Evolutionary conservation across 2,797 vertebrate species (phyloP), one percentile per base, ranked within the genome.

Genomic region (Protosalanx chinensis): DNA sequence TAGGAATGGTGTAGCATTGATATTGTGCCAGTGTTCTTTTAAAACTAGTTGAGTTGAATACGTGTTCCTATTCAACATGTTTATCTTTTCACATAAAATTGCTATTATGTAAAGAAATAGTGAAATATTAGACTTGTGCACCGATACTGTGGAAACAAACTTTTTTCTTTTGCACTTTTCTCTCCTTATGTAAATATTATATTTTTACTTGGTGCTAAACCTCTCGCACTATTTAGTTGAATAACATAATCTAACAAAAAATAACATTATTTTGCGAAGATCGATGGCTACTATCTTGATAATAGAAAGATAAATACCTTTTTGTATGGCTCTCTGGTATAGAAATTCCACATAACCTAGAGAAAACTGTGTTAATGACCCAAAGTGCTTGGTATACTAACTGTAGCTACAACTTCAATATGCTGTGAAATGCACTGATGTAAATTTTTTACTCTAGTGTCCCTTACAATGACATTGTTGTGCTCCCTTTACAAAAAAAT

Each of bases 331-430:
- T 84, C 74, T 75, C 79, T 85, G 82, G 74, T 86, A 82, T 87
- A 83, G 75, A 89, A 77, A 84, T 71, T 80, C 35, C 70, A 84
- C 79, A 82, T 82, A 83, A 69, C 77, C 84, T 82, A 68, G 65
- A 84, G 79, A 88, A 90, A 86, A 87, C 88, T 85, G 83, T 88
- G 87, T 89, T 86, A 82, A 92, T 79, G 56, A 92, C 93, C 92
- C 80, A 90, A 93, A 93, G 92, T 93, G 91, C 93, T 91, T 93
- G 91, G 88, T 84, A 85, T 87, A 87, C 85, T 87, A 85, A 82
- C 84, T 90, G 85, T 92, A 91, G 90, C 89, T 84, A 84, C 74
- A 71, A 85, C 84, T 82, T 87, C 79, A 83, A 84, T 81, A 86
- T 85, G 86, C 83, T 85, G 84, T 86, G 83, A 90, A 84, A 87